Base-by-base conservation (phyloP, 2,888 invertebrate species). In the Lochmaea crataegi region DNA sequence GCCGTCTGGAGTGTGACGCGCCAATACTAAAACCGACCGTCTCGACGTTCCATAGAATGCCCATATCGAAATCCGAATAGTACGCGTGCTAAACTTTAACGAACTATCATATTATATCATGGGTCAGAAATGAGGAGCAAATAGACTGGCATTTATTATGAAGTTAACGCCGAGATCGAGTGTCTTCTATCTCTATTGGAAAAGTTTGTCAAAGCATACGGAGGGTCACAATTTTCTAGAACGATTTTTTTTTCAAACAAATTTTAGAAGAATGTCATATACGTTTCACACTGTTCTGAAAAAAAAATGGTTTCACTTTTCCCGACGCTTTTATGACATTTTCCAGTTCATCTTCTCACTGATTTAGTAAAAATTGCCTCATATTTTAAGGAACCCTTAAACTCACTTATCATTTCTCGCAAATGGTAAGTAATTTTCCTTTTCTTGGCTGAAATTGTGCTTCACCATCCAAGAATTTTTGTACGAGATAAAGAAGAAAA, bases 391-490 rank as follows among this genome's bases (percentile, higher is more conserved):
- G 6, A 58, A 7, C 26, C 38, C 38, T n/a, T 32, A 58, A 60
- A 60, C 60, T 38, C 53, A 53, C 53, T 53, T 60, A 60, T 38
- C 60, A 60, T 60, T 14, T 60, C 32, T 60, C n/a, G 7, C 60
- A 60, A 60, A 60, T 60, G 60, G 3, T 32, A 32, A 16, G 60
- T 60, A 60, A 60, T 60, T 60, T 60, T 60, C 60, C 7, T 60
- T 38, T 60, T 60, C n/a, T 38, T 11, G 26, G 32, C 60, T 60
- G 38, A n/a, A n/a, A 60, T 32, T 14, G 18, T 53, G 53, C 18
- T 53, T 10, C 9, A 18, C n/a, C 16, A 53, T 10, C 16, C 53
- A 7, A 32, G 53, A 53, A 18, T 53, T 53, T 53, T 2, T 18
- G 16, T 18, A 18, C 18, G 26, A 38, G 1, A 60, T 38, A n/a